Conservation (phyloP, 2,888 invertebrate genomes). For the Apamea anceps region DNA sequence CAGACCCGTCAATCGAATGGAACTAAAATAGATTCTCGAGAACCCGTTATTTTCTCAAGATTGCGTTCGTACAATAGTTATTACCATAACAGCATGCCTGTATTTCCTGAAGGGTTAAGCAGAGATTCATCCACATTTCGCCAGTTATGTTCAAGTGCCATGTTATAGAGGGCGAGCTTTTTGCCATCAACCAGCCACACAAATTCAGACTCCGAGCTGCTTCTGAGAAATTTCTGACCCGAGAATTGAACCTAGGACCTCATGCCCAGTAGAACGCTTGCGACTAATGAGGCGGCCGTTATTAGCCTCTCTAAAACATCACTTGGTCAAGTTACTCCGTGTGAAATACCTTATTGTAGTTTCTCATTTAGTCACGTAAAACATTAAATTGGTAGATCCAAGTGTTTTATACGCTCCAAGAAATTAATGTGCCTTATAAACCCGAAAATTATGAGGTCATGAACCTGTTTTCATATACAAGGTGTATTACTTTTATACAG, state of each 20-base stretch:
- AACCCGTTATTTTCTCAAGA: slow-evolving; percentile 29
- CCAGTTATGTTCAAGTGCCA: not conserved
- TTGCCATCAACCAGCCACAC: not conserved
- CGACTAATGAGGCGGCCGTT: not conserved
- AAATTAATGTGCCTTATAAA: slow-evolving; percentile 58
- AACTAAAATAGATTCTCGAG: slow-evolving; percentile 44
- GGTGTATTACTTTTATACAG: slow-evolving; percentile 37
- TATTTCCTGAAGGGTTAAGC: not conserved
- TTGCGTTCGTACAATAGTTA: slow-evolving; percentile 5
- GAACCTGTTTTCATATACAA: slow-evolving; percentile 55
- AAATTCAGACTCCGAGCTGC: not conserved
- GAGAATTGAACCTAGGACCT: not conserved
- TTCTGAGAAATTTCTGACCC: not conserved
- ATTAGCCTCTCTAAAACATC: slow-evolving; percentile 28
- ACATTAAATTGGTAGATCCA: slow-evolving; percentile 50
- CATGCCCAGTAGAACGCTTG: not conserved
- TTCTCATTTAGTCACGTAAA: slow-evolving; percentile 59
- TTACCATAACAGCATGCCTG: not conserved
- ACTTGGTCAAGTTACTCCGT: slow-evolving; percentile 42
- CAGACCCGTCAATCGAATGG: slow-evolving; percentile 16
- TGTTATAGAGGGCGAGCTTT: not conserved
- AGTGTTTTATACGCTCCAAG: slow-evolving; percentile 49
- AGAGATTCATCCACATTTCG: not conserved
- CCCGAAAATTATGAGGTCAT: slow-evolving; percentile 57
- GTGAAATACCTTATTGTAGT: slow-evolving; percentile 53